Percentiles rank a stretch among this genome's conserved stretches.
Conservation (phyloP, 1,140 invertebrate genomes). For the Drosophila lowei region DNA sequence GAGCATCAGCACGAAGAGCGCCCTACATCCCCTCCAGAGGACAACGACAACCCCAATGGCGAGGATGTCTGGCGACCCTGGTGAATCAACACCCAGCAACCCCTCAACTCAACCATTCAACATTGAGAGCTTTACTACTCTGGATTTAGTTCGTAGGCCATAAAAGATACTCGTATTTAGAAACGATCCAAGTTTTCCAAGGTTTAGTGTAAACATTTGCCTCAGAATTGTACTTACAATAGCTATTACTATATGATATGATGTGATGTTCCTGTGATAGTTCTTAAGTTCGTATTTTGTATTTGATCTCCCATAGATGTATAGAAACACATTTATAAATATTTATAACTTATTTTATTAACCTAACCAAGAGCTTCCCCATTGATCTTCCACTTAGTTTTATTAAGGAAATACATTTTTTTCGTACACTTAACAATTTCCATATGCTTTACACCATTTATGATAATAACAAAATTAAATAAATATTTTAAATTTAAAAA, state of each 20-base stretch:
- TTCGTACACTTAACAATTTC: slow-evolving; percentile 16
- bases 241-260: slow-evolving; percentile 26
- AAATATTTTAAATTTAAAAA: slow-evolving; percentile 7
- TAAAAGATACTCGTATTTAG: slow-evolving; percentile 12
- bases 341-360: slow-evolving; percentile 42
- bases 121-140: slow-evolving; percentile 70
- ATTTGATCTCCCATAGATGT: slow-evolving; percentile 64
- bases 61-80: slow-evolving; percentile 81
- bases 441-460: slow-evolving; percentile 21
- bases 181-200: slow-evolving; percentile 62
- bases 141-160: slow-evolving; percentile 46
- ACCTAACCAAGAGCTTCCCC: slow-evolving; percentile 51
- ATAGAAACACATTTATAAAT: slow-evolving; percentile 30
- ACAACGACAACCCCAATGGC: slow-evolving; percentile 39
- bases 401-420: slow-evolving; percentile 1
- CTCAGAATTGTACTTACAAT: slow-evolving; percentile 35
- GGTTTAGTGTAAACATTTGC: slow-evolving; percentile 51
- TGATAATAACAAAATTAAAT: slow-evolving; percentile 17
- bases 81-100: slow-evolving; percentile 33
- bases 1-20: slow-evolving; percentile 10
- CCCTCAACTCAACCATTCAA: slow-evolving; percentile 17
- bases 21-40: slow-evolving; percentile 20
- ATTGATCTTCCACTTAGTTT: slow-evolving; percentile 59
- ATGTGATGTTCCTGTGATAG: slow-evolving; percentile 82
- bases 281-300: slow-evolving; percentile 68